Evolutionary conservation across 1,140 invertebrate species (phyloP), one percentile per base, ranked within the genome.

Genomic region (Scaptomyza pallida): DNA sequence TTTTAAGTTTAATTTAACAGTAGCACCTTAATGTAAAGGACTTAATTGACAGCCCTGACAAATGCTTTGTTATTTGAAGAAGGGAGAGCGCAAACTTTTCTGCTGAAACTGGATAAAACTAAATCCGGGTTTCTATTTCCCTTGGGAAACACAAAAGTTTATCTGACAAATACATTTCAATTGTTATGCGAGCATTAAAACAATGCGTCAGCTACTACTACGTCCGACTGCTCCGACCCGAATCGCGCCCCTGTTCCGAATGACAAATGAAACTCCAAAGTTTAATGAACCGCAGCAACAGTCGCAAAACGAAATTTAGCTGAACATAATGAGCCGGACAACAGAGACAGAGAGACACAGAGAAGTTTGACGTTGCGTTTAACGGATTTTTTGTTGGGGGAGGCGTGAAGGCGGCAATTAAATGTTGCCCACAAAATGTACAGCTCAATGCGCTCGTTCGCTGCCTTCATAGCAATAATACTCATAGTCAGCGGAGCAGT

Each of bases 81-180:
- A n/a, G n/a, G n/a, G n/a, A 3, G 45, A 12, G 17, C 23, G 23
- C 23, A 19, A 19, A 17, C 21, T 51, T 52, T 44, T 43, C n/a
- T 26, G 12, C n/a, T 13, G 13, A 37, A 33, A 50, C 19, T 51
- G 13, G 23, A 30, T n/a, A 51, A 12, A 54, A 30, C 37, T 13
- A 41, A 72, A 43, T 30, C 15, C 5, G 16, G 12, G 40, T 63
- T 8, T 15, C 37, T 16, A 44, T 64, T 64, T 51, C 45, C 35
- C 30, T 10, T 9, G 26, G 52, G 51, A 79, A 64, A 81, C 26
- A 30, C 80, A 85, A 85, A 85, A 85, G 76, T 85, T 80, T 73
- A 86, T 86, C 68, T 80, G 72, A 86, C 76, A 86, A 86, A 85
- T 86, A 85, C 72, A 77, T 86, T 85, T 80, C 80, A 85, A 85